A percentile compares a stretch with the other conserved stretches of the same genome.
phyloP scores from a whole-genome alignment of 2,797 vertebrate species.

The Peromyscus aztecus region DNA sequence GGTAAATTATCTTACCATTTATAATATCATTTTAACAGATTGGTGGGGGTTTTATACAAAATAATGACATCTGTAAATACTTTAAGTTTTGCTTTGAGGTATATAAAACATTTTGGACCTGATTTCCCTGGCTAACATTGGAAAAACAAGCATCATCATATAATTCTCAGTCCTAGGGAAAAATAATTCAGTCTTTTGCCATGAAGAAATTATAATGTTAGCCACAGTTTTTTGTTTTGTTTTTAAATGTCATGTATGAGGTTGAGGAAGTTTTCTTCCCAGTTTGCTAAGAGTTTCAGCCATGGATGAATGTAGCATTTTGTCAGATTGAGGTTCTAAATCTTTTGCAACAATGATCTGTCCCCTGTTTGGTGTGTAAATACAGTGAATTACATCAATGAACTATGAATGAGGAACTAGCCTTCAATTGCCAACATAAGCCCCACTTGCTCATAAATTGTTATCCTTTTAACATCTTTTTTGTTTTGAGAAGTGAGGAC shows the following conservation, averaged over 20 bases:
- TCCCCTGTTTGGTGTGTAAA: not conserved
- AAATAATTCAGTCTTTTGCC: conserved; percentile 5
- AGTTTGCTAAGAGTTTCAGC: conserved; percentile 16
- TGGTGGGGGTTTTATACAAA: not conserved
- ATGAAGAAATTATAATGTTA: not conserved
- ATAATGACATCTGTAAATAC: not conserved
- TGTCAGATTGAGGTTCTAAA: not conserved
- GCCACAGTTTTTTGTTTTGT: not conserved
- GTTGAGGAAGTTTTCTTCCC: not conserved
- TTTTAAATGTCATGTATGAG: not conserved
- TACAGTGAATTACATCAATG: not conserved
- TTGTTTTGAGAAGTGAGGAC: no score
- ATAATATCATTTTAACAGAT: conserved; percentile 27
- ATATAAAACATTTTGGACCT: not conserved
- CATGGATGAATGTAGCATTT: not conserved
- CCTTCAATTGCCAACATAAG: conserved; percentile 8
- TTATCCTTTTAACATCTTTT: conserved; percentile 1
- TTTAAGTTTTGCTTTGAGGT: not conserved
- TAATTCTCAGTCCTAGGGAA: not conserved
- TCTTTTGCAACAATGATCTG: not conserved
- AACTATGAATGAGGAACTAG: conserved; percentile 10
- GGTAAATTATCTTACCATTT: conserved; percentile 12
- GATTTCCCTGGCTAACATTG: not conserved
- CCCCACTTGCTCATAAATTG: not conserved
- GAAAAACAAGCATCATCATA: not conserved